These are phyloP conservation scores for Plestiodon gilberti DNA, from an alignment of 2,113 vertebrate species.

Conservation along the genomic window DNA sequence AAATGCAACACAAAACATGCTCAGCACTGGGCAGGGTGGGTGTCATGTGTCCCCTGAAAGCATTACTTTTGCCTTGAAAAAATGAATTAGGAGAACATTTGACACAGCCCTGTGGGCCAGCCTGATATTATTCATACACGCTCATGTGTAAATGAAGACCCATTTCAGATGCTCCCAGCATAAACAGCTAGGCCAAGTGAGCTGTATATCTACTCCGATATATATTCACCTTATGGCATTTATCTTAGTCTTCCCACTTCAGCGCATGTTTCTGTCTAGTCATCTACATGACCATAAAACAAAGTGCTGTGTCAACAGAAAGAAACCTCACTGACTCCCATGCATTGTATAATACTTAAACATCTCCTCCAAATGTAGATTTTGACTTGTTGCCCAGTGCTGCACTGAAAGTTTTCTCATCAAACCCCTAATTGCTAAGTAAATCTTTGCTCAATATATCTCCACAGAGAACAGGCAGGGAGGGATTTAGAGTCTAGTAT, in stretches of 20 bases:
- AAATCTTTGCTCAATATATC: conserved; percentile 38
- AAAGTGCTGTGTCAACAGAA: conserved; percentile 25
- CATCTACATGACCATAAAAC: conserved; percentile 16
- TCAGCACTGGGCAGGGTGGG: neutral
- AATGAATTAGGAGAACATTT: neutral
- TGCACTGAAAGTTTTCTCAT: conserved; percentile 31
- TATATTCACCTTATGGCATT: neutral
- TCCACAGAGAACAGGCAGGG: conserved; percentile 14
- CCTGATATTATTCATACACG: neutral
- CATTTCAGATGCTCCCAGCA: neutral
- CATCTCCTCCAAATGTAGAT: conserved; percentile 30
- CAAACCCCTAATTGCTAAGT: conserved; percentile 34
- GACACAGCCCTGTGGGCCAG: neutral
- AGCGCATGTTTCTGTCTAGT: conserved; percentile 20
- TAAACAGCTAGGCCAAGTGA: neutral
- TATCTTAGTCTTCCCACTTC: neutral
- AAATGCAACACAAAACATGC: too few relatives aligned
- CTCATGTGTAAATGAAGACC: neutral
- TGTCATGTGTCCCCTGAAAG: neutral
- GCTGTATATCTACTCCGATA: neutral
- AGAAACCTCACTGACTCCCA: neutral
- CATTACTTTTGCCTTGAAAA: neutral
- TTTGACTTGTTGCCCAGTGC: conserved; percentile 31
- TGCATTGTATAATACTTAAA: conserved; percentile 31
- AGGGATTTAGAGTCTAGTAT: conserved; percentile 16